phyloP scores from a whole-genome alignment of 2,797 vertebrate species.

The Periparus ater region DNA sequence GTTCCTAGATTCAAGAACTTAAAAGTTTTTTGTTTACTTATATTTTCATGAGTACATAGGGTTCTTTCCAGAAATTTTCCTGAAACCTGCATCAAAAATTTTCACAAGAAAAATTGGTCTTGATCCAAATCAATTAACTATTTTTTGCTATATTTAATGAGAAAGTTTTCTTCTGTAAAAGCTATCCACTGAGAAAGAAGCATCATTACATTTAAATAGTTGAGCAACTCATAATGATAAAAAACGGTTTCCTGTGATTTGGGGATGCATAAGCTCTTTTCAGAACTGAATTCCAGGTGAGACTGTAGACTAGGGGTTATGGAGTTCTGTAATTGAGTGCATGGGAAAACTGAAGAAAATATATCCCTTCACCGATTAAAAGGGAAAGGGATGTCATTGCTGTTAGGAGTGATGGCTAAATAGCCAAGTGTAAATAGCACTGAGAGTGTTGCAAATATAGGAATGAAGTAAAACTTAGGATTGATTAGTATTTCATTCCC shows the following conservation, averaged over 20 bases:
- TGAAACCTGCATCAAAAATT: not conserved
- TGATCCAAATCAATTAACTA: not conserved
- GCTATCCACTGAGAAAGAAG: not conserved
- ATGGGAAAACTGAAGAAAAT: not conserved
- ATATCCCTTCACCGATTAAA: not conserved
- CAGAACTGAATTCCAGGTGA: not conserved
- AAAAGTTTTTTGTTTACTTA: not conserved
- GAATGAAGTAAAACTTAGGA: not conserved
- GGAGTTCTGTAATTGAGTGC: not conserved
- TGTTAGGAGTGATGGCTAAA: not conserved
- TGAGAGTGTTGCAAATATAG: not conserved
- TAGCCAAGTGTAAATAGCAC: not conserved
- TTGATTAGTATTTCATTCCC: not conserved
- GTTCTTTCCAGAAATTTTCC: not conserved
- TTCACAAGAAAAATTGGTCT: not conserved
- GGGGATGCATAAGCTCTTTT: not conserved
- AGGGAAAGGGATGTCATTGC: not conserved
- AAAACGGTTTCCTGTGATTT: not conserved
- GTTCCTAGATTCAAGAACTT: not conserved
- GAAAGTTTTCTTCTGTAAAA: not conserved
- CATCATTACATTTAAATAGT: not conserved
- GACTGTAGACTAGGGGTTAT: not conserved
- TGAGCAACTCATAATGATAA: not conserved
- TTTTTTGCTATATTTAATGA: not conserved
- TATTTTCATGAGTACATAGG: not conserved